Base-by-base conservation (phyloP, 2,888 invertebrate genomes). In the Pterostichus niger region DNA sequence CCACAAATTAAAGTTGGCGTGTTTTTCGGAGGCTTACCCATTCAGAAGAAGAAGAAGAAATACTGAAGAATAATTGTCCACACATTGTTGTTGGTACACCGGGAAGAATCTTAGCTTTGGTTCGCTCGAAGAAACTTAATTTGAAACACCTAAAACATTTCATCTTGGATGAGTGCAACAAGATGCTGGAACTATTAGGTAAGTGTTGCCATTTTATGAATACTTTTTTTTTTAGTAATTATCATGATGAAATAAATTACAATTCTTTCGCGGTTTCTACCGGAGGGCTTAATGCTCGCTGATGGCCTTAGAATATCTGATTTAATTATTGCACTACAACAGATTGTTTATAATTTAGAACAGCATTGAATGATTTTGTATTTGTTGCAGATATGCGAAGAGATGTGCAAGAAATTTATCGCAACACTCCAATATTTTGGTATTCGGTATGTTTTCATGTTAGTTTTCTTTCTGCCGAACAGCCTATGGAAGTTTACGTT, bases 401-500 rank as follows among this genome's bases (percentile, higher is more conserved):
- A 87, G 99, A 99, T 91, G 99, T 99, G 75, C 99, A 99, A 92
- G 99, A 99, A 93, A 99, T 99, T 88, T 99, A 99, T 92, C 94
- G 98, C 88, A 97, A 96, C 91, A 99, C 99, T 73, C 99, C 99
- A 31, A 83, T 52, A 75, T 83, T 84, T 84, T 80, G 80, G 82
- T 84, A 84, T 76, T 78, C 75, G 33, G 24, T 40, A 31, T 83
- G 31, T 31, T 59, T 59, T 59, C 59, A 59, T 59, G 24, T 59
- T 24, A 17, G 1, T 59, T 31, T 59, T 17, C 13, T 75, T 85
- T 89, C 89, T 88, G 90, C 88, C 90, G 89, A 90, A 86, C 92
- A 99, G 95, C 99, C 99, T 5, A 98, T 99, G 99, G 99, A 99
- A 92, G 99, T 99, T 71, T 99, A 99, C 90, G 99, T 99, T 56